These are phyloP conservation scores for Sinhomidia bicolor DNA, from an alignment of 2,888 invertebrate species.

Conservation along the genomic window DNA sequence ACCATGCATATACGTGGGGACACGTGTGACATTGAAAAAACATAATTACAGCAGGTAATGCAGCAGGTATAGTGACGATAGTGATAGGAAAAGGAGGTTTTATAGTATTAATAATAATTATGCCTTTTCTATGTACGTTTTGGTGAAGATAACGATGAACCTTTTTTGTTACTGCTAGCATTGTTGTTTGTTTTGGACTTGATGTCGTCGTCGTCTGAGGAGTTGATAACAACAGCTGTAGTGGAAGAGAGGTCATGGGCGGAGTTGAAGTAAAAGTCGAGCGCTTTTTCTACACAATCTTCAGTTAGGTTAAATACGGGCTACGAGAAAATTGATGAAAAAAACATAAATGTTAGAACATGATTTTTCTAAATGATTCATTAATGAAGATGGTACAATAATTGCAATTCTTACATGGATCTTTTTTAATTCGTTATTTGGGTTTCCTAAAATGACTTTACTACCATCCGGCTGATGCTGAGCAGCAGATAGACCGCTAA, in stretches of 20 bases:
- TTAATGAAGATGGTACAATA: not conserved
- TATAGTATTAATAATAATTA: too few relatives aligned
- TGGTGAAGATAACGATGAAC: too few relatives aligned
- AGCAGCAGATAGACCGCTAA: slow-evolving; percentile 96
- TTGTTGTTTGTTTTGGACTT: not conserved
- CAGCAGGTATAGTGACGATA: too few relatives aligned
- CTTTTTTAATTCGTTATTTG: slow-evolving; percentile 80
- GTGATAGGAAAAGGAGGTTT: too few relatives aligned
- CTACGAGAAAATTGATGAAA: slow-evolving; percentile 83
- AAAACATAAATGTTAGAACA: slow-evolving; percentile 83
- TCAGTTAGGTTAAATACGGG: slow-evolving; percentile 92
- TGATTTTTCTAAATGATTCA: slow-evolving; percentile 67
- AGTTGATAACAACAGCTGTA: not conserved
- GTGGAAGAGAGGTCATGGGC: slow-evolving; percentile 80
- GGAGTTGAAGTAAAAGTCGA: slow-evolving; percentile 74
- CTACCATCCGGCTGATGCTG: slow-evolving; percentile 86
- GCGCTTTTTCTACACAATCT: slow-evolving; percentile 83
- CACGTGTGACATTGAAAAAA: too few relatives aligned
- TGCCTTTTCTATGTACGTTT: too few relatives aligned
- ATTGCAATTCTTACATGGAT: slow-evolving; percentile 81
- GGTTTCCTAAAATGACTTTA: slow-evolving; percentile 77
- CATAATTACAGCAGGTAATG: too few relatives aligned
- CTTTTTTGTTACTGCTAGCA: too few relatives aligned
- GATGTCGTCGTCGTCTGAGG: not conserved
- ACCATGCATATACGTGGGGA: too few relatives aligned